A percentile compares a stretch with the other conserved stretches of the same genome.
phyloP scores from a whole-genome alignment of 2,113 vertebrate genomes.

The Oplegnathus fasciatus region DNA sequence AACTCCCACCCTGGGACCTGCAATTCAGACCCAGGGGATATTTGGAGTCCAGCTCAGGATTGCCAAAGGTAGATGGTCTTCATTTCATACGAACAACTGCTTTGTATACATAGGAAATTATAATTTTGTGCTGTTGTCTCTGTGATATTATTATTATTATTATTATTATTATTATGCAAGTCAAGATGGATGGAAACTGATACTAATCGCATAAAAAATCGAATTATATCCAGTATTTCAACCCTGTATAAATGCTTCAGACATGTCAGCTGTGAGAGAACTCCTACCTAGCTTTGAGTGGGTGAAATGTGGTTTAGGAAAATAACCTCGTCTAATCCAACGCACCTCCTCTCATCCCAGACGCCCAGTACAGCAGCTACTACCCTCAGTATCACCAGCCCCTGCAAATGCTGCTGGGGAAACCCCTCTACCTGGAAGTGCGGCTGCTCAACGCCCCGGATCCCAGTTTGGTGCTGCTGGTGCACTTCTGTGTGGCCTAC shows the following conservation, averaged over 20 bases:
- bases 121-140: neutral
- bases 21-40: constrained; percentile 76
- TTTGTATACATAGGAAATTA: neutral
- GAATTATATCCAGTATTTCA: neutral
- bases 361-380: constrained; percentile 79
- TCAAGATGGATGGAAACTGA: neutral
- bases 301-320: neutral
- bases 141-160: too few relatives aligned
- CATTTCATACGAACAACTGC: neutral
- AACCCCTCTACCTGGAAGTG: constrained; percentile 84
- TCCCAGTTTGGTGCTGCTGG: constrained; percentile 80
- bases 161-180: too few relatives aligned
- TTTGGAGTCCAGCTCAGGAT: constrained; percentile 86
- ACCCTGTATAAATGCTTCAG: neutral
- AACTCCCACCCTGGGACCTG: constrained; percentile 78
- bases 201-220: neutral
- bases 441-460: constrained; percentile 82
- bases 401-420: constrained; percentile 81
- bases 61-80: constrained; percentile 76
- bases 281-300: neutral
- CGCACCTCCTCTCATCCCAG: constrained; percentile 55
- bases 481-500: constrained; percentile 86
- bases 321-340: neutral
- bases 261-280: neutral
- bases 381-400: constrained; percentile 85